Percentiles rank a stretch among this genome's conserved stretches.
phyloP scores from a whole-genome alignment of 1,140 invertebrate genomes.

The Listronotus bonariensis region DNA sequence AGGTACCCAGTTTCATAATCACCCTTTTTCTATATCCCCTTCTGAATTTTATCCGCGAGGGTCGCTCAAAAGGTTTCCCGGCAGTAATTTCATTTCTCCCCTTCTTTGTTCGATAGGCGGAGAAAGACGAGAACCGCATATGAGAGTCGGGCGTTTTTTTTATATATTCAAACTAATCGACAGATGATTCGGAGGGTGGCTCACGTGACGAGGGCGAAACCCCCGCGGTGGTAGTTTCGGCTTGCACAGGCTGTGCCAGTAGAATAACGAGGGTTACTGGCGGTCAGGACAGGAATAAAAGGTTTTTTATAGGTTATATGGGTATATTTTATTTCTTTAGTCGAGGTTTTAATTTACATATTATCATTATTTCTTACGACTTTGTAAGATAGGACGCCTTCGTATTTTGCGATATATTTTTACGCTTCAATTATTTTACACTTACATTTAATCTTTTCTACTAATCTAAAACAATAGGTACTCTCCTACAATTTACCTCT shows the following conservation, averaged over 20 bases:
- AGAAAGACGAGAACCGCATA: conserved; percentile 10
- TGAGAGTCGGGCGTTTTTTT: conserved; percentile 26
- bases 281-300: background rate
- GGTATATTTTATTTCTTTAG: too few species aligned
- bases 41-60: conserved; percentile 16
- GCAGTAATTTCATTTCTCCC: conserved; percentile 7
- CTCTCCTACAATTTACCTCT: too few species aligned
- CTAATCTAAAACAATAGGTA: too few species aligned
- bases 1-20: conserved; percentile 22
- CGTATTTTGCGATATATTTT: too few species aligned
- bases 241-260: conserved; percentile 26
- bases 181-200: conserved; percentile 29
- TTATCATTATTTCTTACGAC: too few species aligned
- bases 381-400: too few species aligned
- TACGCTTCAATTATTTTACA: too few species aligned
- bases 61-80: conserved; percentile 11
- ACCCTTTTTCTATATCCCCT: conserved; percentile 22
- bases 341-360: too few species aligned
- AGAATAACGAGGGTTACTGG: conserved; percentile 9
- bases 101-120: conserved; percentile 24
- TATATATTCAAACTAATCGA: conserved; percentile 20
- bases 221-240: conserved; percentile 9
- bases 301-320: too few species aligned
- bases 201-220: conserved; percentile 22
- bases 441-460: too few species aligned